Evolutionary conservation across 2,797 vertebrate species (phyloP).

Genomic region (Perdix hodgsoniae): DNA sequence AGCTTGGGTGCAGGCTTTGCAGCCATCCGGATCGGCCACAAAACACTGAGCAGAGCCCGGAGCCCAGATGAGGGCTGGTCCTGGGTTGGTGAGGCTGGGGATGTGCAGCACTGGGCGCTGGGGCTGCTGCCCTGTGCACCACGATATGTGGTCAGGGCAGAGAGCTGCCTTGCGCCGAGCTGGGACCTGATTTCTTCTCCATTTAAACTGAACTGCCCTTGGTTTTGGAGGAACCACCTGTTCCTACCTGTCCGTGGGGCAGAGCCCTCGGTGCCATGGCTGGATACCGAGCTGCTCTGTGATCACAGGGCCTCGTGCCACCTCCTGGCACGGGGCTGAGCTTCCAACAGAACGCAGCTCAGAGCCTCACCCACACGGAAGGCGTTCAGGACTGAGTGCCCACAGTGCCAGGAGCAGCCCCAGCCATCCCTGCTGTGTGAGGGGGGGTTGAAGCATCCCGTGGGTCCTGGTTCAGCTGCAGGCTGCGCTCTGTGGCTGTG

Average conservation of each 20-base stretch:
- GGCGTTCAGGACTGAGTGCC: too few relatives aligned
- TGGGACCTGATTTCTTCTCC: not conserved
- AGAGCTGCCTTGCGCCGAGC: rapidly evolving
- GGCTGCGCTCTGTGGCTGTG: not conserved
- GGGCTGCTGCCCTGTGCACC: too few relatives aligned
- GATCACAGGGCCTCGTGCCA: not conserved
- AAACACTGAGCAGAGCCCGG: not conserved
- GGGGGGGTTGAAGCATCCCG: not conserved
- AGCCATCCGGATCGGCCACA: rapidly evolving
- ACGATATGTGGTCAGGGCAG: too few relatives aligned
- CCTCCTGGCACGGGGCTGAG: not conserved
- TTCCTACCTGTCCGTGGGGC: not conserved
- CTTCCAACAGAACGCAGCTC: too few relatives aligned
- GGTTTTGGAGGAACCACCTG: not conserved
- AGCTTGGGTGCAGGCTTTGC: not conserved
- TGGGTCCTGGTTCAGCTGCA: not conserved
- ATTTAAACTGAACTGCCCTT: not conserved
- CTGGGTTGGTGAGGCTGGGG: too few relatives aligned
- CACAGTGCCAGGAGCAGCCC: not conserved
- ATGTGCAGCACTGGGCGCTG: too few relatives aligned
- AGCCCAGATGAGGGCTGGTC: too few relatives aligned
- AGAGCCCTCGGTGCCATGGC: not conserved
- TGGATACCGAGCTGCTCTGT: too few relatives aligned
- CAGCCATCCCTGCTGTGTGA: not conserved
- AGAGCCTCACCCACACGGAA: too few relatives aligned